phyloP scores from a whole-genome alignment of 2,797 vertebrate species.

The Aldrovandia affinis region DNA sequence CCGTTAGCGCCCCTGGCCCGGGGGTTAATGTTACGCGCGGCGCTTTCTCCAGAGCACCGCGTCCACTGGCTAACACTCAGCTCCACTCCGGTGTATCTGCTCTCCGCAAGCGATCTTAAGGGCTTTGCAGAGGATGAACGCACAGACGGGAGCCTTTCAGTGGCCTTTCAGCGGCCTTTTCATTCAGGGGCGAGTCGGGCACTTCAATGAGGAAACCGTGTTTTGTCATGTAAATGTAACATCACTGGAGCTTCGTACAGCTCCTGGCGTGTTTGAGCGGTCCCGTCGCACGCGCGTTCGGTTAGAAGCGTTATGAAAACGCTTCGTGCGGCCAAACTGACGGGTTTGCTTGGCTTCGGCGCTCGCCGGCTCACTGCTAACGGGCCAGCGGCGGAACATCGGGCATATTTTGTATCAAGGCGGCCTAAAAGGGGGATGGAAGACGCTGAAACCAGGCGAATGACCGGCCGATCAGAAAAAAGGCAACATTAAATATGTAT shows the following conservation, averaged over 20 bases:
- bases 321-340: too few species aligned
- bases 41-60: not conserved
- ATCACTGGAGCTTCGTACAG: not conserved
- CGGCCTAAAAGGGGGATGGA: too few species aligned
- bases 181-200: not conserved
- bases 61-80: not conserved
- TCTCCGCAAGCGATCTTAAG: not conserved
- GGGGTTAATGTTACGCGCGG: not conserved
- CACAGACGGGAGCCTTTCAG: not conserved
- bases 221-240: not conserved
- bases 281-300: too few species aligned
- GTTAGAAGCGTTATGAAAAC: not conserved
- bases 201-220: not conserved
- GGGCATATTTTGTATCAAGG: too few species aligned
- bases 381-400: too few species aligned
- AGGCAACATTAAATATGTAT: too few species aligned
- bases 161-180: too few species aligned
- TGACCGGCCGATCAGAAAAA: too few species aligned
- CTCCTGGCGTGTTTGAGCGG: too few species aligned
- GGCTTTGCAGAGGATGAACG: not conserved
- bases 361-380: too few species aligned
- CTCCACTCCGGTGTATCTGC: not conserved
- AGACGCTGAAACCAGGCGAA: too few species aligned
- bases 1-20: not conserved
- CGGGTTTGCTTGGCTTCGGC: too few species aligned